Conservation (phyloP, 2,888 invertebrate genomes). For the Venusia cambrica region DNA sequence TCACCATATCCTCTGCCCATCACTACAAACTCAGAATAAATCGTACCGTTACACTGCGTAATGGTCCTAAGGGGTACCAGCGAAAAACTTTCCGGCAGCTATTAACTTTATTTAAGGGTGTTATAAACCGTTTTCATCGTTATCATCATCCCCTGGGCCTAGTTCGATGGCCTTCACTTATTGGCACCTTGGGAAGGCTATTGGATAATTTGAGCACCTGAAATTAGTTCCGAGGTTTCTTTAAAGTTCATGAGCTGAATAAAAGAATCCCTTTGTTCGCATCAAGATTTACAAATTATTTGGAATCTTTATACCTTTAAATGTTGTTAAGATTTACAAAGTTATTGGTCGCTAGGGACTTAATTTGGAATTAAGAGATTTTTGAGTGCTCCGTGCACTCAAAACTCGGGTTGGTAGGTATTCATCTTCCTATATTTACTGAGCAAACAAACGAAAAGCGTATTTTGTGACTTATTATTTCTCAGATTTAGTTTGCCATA, state of each 20-base stretch:
- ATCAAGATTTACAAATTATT: neutral
- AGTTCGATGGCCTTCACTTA: slow-evolving; percentile 61
- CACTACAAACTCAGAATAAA: slow-evolving; percentile 73
- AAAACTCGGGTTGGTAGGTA: too few relatives aligned
- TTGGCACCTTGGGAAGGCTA: slow-evolving; percentile 44
- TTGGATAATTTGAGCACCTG: slow-evolving; percentile 31
- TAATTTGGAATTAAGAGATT: too few relatives aligned
- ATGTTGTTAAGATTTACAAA: too few relatives aligned
- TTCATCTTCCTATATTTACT: too few relatives aligned
- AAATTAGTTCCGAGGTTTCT: slow-evolving; percentile 20
- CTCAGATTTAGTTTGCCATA: too few relatives aligned
- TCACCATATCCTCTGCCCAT: slow-evolving; percentile 31
- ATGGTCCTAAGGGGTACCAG: slow-evolving; percentile 69
- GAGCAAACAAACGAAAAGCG: too few relatives aligned
- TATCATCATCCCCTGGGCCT: slow-evolving; percentile 67
- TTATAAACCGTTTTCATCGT: slow-evolving; percentile 75
- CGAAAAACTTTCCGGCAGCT: slow-evolving; percentile 73
- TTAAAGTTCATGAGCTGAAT: slow-evolving; percentile 13
- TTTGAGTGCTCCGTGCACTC: too few relatives aligned
- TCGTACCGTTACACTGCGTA: slow-evolving; percentile 69
- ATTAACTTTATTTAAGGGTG: slow-evolving; percentile 78
- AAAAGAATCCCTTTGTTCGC: slow-evolving; percentile 4
- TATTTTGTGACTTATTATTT: too few relatives aligned
- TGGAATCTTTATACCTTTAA: too few relatives aligned
- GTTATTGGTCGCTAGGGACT: too few relatives aligned